phyloP scores from a whole-genome alignment of 2,888 invertebrate species.

The Linnaemya vulpina region DNA sequence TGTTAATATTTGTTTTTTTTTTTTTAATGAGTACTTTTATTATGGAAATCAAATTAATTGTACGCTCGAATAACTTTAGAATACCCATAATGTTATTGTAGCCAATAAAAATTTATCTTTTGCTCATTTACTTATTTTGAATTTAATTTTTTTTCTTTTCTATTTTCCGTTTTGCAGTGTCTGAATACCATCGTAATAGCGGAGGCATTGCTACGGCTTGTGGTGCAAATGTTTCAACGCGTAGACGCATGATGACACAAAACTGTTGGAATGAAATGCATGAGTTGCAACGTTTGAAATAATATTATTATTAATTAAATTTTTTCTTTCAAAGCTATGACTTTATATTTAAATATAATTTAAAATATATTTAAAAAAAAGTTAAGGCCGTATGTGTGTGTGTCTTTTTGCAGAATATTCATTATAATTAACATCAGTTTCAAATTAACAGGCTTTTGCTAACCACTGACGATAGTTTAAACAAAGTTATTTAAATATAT shows the following conservation, averaged over 20 bases:
- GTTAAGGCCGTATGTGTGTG: background rate
- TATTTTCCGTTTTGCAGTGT: conserved; percentile 77
- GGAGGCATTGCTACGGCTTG: conserved; percentile 56
- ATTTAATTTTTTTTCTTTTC: background rate
- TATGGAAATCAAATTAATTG: background rate
- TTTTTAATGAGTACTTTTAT: too few species aligned
- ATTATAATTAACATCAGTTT: too few species aligned
- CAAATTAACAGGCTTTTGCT: too few species aligned
- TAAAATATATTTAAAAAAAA: background rate
- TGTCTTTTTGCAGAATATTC: background rate
- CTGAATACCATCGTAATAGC: conserved; percentile 83
- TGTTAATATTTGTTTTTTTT: too few species aligned
- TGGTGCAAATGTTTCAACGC: conserved; percentile 79
- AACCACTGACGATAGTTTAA: too few species aligned
- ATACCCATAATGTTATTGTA: too few species aligned
- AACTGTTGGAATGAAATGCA: conserved; percentile 83
- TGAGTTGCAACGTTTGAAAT: conserved; percentile 82
- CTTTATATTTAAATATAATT: background rate
- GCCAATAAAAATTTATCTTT: background rate
- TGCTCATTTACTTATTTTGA: background rate
- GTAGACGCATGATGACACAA: conserved; percentile 81
- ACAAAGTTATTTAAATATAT: too few species aligned
- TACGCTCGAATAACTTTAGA: too few species aligned
- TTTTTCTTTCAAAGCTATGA: background rate
- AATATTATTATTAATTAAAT: conserved; percentile 47